phyloP scores from a whole-genome alignment of 2,113 vertebrate genomes.

The Rhabdornis inornatus region DNA sequence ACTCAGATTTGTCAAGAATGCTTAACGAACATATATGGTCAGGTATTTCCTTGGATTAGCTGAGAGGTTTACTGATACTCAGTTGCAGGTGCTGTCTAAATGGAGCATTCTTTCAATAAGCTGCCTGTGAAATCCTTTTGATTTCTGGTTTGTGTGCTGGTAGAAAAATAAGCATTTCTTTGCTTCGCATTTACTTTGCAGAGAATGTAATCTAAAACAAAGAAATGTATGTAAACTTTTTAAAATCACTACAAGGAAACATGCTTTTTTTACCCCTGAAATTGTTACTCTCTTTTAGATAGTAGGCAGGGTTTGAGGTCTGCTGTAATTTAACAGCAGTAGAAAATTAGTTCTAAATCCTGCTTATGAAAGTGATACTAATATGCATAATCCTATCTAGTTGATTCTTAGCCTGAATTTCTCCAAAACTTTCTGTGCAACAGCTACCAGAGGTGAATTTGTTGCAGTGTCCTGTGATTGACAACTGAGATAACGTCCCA shows the following conservation, averaged over 20 bases:
- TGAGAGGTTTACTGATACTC: neutral
- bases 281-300: neutral
- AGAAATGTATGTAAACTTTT: neutral
- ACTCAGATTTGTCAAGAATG: neutral
- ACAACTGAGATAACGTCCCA: neutral
- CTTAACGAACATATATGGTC: neutral
- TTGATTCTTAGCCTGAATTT: neutral
- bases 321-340: neutral
- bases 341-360: neutral
- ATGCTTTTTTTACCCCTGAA: neutral
- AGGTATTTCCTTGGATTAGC: neutral
- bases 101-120: neutral
- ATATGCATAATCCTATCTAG: neutral
- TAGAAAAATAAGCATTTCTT: neutral
- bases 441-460: neutral
- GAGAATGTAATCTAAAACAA: neutral
- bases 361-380: neutral
- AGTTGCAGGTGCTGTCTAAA: neutral
- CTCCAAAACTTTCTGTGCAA: neutral
- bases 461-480: neutral
- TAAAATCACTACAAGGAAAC: neutral
- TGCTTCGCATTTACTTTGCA: neutral
- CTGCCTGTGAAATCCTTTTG: neutral
- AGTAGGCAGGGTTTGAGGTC: neutral
- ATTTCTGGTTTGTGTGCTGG: neutral